phyloP scores from a whole-genome alignment of 2,888 invertebrate genomes.

The Fissipunctia ypsillon region DNA sequence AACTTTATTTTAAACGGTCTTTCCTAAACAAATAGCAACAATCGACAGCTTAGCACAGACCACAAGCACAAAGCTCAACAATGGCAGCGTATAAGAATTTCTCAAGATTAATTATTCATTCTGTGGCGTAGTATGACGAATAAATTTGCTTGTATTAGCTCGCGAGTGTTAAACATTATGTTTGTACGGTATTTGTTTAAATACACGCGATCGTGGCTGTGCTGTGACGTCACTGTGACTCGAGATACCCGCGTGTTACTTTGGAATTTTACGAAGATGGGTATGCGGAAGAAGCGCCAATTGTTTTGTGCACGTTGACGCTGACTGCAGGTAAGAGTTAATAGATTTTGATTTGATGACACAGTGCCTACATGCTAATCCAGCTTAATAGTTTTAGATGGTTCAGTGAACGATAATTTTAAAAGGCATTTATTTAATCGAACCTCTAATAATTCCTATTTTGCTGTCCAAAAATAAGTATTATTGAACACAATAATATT shows the following conservation, averaged over 20 bases:
- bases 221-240: constrained; percentile 53
- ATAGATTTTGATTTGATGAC: background rate
- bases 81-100: constrained; percentile 58
- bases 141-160: constrained; percentile 79
- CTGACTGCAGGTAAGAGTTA: background rate
- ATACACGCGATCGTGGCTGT: constrained; percentile 58
- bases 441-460: too few species aligned
- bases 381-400: background rate
- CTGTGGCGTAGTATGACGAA: constrained; percentile 74
- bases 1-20: background rate
- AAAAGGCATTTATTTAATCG: background rate
- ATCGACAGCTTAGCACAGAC: constrained; percentile 22
- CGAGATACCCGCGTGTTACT: background rate
- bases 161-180: constrained; percentile 64
- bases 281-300: background rate
- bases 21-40: constrained; percentile 5
- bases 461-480: too few species aligned
- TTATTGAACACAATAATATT: too few species aligned
- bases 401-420: background rate
- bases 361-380: background rate
- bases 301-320: background rate
- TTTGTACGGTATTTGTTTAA: constrained; percentile 63
- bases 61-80: constrained; percentile 50
- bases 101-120: constrained; percentile 75
- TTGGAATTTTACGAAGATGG: constrained; percentile 17